Evolutionary conservation across 2,113 vertebrate species (phyloP), one percentile per base, ranked within the genome.

Genomic region (Coturnix japonica): DNA sequence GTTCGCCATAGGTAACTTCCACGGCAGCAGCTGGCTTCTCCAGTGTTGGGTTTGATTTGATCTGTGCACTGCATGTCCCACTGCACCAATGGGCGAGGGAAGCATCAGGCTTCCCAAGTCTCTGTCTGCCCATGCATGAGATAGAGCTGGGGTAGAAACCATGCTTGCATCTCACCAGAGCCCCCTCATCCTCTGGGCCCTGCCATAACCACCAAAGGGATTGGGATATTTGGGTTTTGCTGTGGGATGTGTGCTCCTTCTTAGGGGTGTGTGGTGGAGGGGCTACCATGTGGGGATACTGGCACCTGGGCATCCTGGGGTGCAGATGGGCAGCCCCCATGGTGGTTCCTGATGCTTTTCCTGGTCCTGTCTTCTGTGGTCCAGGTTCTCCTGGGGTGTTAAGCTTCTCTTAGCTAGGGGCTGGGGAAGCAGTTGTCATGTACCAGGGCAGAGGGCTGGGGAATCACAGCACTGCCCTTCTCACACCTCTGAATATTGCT

Each of bases 1-100:
- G 95, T 98, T 98, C 87, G 91, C 88, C 69, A 99, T 99, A 97
- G 99, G 99, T 99, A 98, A 97, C 39, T 93, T 79, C 37, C 3
- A 2, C 5, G 0, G 66, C 64, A 56, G 28, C 65, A 77, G 2
- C 44, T 46, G 59, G 16, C 25, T 33, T 64, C 72, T 82, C 20
- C 0, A n/a, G 61, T 69, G 66, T 57, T 77, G 35, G 89, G 59
- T 23, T 39, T 80, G 60, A n/a, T 37, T 30, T 65, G 47, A 21
- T 77, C 74, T 64, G 49, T 35, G 56, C 14, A 13, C 51, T 74
- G 51, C 6, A 0, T 81, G 1, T 3, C 74, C 82, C 44, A 0
- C 11, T 0, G 0, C 31, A 66, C n/a, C 6, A 1, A 57, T 0
- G 3, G 67, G 67, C 6, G 22, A 44, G 61, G 54, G 23, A 74